A percentile compares a stretch with the other conserved stretches of the same genome.
These are phyloP conservation scores for Pristiophorus japonicus DNA, from an alignment of 2,113 vertebrate species.

Conservation along the genomic window DNA sequence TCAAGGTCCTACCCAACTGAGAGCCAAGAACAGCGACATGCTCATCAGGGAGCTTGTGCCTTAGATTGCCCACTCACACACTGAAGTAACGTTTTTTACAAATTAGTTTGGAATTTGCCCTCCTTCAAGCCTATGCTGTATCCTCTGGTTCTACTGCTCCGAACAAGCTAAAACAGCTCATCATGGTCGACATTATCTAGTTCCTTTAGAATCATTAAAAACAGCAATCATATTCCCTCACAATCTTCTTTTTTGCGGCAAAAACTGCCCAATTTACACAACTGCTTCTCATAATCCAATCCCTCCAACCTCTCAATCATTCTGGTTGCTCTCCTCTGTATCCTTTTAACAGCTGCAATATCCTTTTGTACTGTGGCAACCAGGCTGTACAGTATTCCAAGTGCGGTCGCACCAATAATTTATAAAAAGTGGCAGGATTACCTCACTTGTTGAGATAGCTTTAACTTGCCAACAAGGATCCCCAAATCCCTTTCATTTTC, in stretches of 20 bases:
- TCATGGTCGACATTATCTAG: background rate
- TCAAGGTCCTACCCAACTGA: too few relatives aligned
- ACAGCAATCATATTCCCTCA: background rate
- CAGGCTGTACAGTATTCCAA: background rate
- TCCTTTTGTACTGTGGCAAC: background rate
- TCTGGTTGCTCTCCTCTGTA: background rate
- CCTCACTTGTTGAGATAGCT: background rate
- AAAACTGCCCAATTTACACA: background rate
- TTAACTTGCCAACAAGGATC: background rate
- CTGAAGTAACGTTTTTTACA: background rate
- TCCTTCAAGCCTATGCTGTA: background rate
- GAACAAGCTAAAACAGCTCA: background rate
- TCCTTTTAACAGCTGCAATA: background rate
- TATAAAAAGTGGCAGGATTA: background rate
- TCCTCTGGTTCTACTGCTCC: background rate
- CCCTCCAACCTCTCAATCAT: background rate
- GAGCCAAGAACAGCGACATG: too few relatives aligned
- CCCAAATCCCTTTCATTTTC: background rate
- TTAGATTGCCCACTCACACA: background rate
- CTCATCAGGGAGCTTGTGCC: too few relatives aligned
- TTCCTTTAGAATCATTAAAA: background rate
- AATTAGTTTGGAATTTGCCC: background rate
- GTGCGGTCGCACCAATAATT: background rate
- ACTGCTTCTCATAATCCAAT: background rate
- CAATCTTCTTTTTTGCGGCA: too few relatives aligned